These are phyloP conservation scores for Tribolium castaneum DNA, from an alignment of 1,140 invertebrate genomes.

Conservation along the genomic window DNA sequence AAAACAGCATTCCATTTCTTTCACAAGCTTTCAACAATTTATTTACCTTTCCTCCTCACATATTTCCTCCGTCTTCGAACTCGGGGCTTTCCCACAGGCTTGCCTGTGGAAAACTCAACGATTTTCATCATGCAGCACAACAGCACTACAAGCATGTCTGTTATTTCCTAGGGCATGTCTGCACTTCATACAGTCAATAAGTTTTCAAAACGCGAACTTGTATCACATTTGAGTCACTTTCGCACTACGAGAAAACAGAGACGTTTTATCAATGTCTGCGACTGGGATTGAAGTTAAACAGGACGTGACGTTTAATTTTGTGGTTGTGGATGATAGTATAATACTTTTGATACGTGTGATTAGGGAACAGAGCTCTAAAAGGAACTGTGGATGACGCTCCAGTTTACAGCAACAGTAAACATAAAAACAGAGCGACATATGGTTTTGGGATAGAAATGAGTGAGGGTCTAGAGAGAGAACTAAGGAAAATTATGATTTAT, in stretches of 20 bases:
- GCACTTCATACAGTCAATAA: constrained; percentile 23
- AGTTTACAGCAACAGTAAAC: background rate
- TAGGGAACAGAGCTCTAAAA: background rate
- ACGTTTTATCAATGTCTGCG: constrained; percentile 17
- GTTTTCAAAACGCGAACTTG: background rate
- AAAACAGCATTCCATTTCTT: background rate
- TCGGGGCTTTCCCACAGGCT: constrained; percentile 45
- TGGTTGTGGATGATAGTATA: constrained; percentile 36
- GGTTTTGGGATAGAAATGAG: background rate
- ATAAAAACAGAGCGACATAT: constrained; percentile 21
- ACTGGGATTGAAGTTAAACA: constrained; percentile 41
- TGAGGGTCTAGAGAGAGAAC: background rate
- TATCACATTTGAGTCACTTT: background rate
- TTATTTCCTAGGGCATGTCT: constrained; percentile 48
- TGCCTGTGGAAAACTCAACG: constrained; percentile 60
- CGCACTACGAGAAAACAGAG: background rate
- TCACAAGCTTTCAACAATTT: background rate
- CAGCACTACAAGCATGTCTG: constrained; percentile 61
- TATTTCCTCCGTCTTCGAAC: constrained; percentile 40
- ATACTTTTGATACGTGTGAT: background rate
- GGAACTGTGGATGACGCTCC: background rate
- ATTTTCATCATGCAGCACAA: constrained; percentile 64
- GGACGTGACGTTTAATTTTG: constrained; percentile 49
- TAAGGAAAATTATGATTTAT: background rate
- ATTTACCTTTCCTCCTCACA: constrained; percentile 51